Evolutionary conservation across 2,888 invertebrate species (phyloP).

Genomic region (Napeogenes inachia): DNA sequence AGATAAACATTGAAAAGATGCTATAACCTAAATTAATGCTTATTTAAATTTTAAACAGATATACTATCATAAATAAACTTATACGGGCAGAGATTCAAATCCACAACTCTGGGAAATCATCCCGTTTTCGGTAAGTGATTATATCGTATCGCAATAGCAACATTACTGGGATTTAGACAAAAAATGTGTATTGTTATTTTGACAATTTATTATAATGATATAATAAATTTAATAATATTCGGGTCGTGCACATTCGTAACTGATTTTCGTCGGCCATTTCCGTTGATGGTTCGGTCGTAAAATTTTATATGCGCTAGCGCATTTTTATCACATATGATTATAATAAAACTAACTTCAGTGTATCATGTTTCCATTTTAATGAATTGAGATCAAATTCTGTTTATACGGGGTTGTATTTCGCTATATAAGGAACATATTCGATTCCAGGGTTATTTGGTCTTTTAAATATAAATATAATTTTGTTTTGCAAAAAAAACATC

Average conservation of each 20-base stretch:
- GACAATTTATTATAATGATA: conserved; percentile 31
- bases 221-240: conserved; percentile 38
- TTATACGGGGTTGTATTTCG: conserved; percentile 10
- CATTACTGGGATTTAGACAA: not conserved
- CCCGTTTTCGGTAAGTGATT: no score
- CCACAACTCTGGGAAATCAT: no score
- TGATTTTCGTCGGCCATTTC: conserved; percentile 26
- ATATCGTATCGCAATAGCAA: no score
- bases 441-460: no score
- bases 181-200: conserved; percentile 9
- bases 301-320: conserved; percentile 40
- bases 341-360: conserved; percentile 27
- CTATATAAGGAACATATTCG: no score
- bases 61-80: no score
- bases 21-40: no score
- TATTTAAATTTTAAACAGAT: no score
- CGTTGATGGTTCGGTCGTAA: conserved; percentile 37
- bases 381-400: conserved; percentile 22
- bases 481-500: no score
- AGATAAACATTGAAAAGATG: no score
- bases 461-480: no score
- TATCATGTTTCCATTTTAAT: conserved; percentile 19
- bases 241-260: conserved; percentile 24
- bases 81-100: no score
- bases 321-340: conserved; percentile 31